Evolutionary conservation across 2,888 invertebrate genomes (phyloP).

Genomic region (Girardia tigrina): DNA sequence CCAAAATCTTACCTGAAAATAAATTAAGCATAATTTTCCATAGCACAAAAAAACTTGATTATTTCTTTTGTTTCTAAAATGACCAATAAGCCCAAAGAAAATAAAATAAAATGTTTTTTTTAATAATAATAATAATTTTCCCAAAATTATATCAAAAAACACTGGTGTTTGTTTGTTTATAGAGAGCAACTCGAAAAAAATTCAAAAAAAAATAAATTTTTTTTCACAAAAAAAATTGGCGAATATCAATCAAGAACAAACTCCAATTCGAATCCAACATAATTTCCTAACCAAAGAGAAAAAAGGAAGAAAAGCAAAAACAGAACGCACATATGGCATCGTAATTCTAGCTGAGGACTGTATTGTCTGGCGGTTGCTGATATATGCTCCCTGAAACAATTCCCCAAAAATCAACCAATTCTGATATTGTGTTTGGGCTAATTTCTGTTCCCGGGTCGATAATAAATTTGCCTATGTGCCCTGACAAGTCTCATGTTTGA

Average conservation of each 20-base stretch:
- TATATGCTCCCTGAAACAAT: slow-evolving; percentile 17
- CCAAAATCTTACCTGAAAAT: not conserved
- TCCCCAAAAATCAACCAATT: slow-evolving; percentile 23
- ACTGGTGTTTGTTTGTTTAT: not conserved
- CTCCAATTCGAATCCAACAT: slow-evolving; percentile 16
- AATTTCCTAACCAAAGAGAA: not conserved
- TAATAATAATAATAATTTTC: not conserved
- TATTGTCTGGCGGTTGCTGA: slow-evolving; percentile 20
- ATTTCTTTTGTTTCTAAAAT: too few relatives aligned
- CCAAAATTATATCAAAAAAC: not conserved
- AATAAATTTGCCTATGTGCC: slow-evolving; percentile 8
- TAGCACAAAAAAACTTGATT: not conserved
- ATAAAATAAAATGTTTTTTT: too few relatives aligned
- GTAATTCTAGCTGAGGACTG: slow-evolving; percentile 3
- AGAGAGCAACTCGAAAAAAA: slow-evolving; percentile 8
- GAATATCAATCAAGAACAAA: slow-evolving; percentile 1
- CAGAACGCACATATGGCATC: slow-evolving; percentile 23
- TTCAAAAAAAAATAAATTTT: too few relatives aligned
- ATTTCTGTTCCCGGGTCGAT: slow-evolving; percentile 20
- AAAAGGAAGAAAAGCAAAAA: not conserved
- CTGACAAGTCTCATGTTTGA: slow-evolving; percentile 16
- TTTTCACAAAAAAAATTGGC: not conserved
- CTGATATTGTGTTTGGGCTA: slow-evolving; percentile 18
- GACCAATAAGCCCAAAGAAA: too few relatives aligned
- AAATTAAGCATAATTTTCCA: not conserved